Evolutionary conservation across 2,888 invertebrate genomes (phyloP), one percentile per base, ranked within the genome.

Genomic region (Cephus sareptanus): DNA sequence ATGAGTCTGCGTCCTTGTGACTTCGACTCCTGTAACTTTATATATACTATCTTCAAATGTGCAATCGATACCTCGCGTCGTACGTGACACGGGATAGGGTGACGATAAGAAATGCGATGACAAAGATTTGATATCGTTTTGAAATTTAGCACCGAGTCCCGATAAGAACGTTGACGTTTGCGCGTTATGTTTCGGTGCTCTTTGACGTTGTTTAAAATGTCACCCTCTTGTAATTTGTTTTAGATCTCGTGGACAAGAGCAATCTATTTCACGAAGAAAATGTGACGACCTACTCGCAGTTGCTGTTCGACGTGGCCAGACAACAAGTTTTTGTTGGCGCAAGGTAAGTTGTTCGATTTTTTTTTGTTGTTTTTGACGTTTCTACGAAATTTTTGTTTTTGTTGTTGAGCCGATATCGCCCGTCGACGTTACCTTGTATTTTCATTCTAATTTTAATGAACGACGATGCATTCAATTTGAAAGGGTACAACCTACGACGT

Each of bases 321-420:
- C 96, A 96, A 92, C 97, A 98, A 92, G 94, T 98, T 87, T 94
- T 98, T 88, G 96, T 97, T 85, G 98, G 98, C 84, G 97, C 97
- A 86, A 95, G 97, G 97, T 97, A 93, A 94, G 94, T 92, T 82
- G 1, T 56, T 23, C 0, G 23, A 56, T 23, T 40, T 56, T 23
- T 4, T 56, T 23, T 56, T 23, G 4, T 56, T 23, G 23, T 23
- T 56, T 9, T 40, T 40, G 6, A 23, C 1, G 0, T 56, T 23
- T 56, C 0, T 9, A 1, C 23, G 23, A 2, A 6, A 23, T 6
- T 9, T 23, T 56, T 9, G 56, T 56, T 56, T 23, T 23, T 56
- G 56, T 56, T 23, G 2, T 56, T 9, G 23, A 56, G 6, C 9
- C 56, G 56, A 23, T 23, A 3, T 56, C 6, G 1, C 6, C 23